Percentiles rank a stretch among this genome's conserved stretches.
Conservation (phyloP, 2,797 vertebrate species). For the Dipus sagitta region DNA sequence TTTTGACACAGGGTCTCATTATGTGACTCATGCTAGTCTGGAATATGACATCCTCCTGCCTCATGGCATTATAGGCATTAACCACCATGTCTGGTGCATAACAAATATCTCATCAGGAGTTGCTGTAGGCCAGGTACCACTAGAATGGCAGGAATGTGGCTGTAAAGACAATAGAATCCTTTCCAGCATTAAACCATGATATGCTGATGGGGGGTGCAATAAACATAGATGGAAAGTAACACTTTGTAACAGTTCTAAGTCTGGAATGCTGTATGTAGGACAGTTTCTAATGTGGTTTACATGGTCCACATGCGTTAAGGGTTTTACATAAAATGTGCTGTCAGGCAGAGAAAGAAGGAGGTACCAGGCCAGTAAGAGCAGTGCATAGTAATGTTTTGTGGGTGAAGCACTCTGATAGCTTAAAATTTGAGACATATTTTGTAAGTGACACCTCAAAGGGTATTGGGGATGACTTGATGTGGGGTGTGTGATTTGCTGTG, state of each 20-base stretch:
- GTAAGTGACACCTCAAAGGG: no score
- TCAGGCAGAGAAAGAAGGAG: neutral
- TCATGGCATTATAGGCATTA: neutral
- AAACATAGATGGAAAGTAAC: neutral
- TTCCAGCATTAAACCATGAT: neutral
- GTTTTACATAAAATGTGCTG: no score
- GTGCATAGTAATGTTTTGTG: neutral
- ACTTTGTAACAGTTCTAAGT: neutral
- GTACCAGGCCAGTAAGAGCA: neutral
- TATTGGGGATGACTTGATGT: neutral
- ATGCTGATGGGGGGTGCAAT: neutral
- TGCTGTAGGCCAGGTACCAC: neutral
- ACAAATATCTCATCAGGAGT: neutral
- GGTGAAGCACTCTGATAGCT: rapidly evolving
- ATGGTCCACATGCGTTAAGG: neutral
- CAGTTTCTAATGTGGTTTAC: no score
- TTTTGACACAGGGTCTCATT: neutral
- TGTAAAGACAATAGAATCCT: no score
- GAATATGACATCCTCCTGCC: neutral
- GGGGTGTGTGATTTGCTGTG: no score
- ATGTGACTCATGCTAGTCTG: neutral
- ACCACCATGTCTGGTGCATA: neutral
- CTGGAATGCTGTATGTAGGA: no score
- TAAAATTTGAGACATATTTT: neutral
- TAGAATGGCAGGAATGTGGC: neutral